A percentile compares a stretch with the other conserved stretches of the same genome.
Evolutionary conservation across 2,113 vertebrate genomes (phyloP).

Genomic region (Erythrocercus mccallii): DNA sequence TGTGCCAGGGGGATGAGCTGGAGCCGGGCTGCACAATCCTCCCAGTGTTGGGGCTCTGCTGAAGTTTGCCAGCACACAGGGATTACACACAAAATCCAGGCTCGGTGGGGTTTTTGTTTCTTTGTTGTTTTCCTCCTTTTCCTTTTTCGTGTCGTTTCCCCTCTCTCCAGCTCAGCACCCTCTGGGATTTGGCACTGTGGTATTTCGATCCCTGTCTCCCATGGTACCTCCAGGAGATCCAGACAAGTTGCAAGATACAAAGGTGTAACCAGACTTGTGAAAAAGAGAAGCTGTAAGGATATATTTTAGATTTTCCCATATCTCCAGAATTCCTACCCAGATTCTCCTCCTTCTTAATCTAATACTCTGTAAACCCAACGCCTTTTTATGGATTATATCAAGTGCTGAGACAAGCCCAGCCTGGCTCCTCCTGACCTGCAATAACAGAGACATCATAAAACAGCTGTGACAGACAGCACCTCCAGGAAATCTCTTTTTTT

Average conservation of each 20-base stretch:
- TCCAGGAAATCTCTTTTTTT: background rate
- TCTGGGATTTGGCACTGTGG: background rate
- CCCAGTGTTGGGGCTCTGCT: background rate
- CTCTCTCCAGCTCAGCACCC: background rate
- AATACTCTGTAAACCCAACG: fast-evolving
- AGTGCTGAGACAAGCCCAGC: background rate
- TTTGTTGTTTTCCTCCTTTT: background rate
- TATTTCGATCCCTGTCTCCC: background rate
- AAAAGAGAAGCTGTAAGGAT: background rate
- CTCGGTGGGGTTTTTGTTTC: background rate
- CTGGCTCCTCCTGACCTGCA: background rate
- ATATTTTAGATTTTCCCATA: background rate
- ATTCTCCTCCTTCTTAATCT: background rate
- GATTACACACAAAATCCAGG: background rate
- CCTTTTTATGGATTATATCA: background rate
- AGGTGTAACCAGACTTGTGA: background rate
- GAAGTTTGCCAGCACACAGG: background rate
- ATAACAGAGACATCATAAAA: background rate
- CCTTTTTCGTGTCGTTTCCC: background rate
- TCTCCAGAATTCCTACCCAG: background rate
- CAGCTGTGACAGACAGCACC: background rate
- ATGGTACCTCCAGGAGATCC: background rate
- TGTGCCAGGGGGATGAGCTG: background rate
- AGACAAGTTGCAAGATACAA: no score
- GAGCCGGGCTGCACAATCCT: background rate